Percentiles rank a stretch among this genome's conserved stretches.
Evolutionary conservation across 2,113 vertebrate genomes (phyloP).

Genomic region (Ondatra zibethicus): DNA sequence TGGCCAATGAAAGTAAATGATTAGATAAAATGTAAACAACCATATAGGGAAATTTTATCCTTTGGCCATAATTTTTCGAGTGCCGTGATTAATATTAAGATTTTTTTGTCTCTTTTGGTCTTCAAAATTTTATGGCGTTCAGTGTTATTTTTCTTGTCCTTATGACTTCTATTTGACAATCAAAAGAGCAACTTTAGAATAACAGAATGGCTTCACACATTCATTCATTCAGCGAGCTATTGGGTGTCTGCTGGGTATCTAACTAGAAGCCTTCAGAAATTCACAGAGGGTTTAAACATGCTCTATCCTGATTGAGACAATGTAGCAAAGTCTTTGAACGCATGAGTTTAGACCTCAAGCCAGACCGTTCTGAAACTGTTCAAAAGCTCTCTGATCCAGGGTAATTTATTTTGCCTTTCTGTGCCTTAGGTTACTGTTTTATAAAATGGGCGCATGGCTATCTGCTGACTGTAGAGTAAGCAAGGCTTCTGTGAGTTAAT

Average conservation of each 20-base stretch:
- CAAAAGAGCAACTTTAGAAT: background rate
- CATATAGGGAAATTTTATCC: background rate
- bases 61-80: background rate
- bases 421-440: slow-evolving; percentile 8
- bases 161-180: background rate
- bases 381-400: background rate
- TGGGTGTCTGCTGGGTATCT: background rate
- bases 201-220: background rate
- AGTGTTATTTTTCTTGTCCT: background rate
- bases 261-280: background rate
- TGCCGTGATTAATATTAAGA: background rate
- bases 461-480: background rate
- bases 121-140: background rate
- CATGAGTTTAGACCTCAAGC: background rate
- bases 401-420: background rate
- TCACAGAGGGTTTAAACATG: background rate
- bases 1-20: background rate
- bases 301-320: background rate
- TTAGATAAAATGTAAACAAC: background rate
- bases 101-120: background rate
- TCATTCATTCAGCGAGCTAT: background rate
- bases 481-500: background rate
- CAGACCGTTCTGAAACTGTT: background rate
- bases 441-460: background rate
- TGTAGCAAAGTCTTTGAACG: background rate